A percentile compares a stretch with the other conserved stretches of the same genome.
phyloP scores from a whole-genome alignment of 2,888 invertebrate species.

The Trisateles emortualis region DNA sequence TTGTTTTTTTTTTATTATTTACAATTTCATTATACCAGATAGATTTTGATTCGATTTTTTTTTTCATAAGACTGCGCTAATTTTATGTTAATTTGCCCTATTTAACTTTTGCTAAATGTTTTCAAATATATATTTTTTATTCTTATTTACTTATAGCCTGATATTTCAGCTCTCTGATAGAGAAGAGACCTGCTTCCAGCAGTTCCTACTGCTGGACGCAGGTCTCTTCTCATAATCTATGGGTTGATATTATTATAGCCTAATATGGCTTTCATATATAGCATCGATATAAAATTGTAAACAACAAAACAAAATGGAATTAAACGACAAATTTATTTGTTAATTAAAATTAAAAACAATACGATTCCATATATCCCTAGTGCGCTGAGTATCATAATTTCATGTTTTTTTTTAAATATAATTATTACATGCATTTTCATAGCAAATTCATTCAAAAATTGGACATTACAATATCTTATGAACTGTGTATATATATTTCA shows the following conservation, averaged over 20 bases:
- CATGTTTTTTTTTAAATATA: slow-evolving; percentile 42
- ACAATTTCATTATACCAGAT: no score
- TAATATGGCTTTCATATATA: no score
- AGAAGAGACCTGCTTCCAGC: no score
- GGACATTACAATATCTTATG: slow-evolving; percentile 24
- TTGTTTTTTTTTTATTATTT: slow-evolving; percentile 22
- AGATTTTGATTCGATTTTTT: slow-evolving; percentile 31
- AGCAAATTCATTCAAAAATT: slow-evolving; percentile 26
- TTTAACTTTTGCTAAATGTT: no score
- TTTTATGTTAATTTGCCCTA: no score
- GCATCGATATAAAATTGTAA: slow-evolving; percentile 35
- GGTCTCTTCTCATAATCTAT: no score
- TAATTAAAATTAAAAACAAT: slow-evolving; percentile 38
- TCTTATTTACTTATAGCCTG: no score
- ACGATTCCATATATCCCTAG: slow-evolving; percentile 54
- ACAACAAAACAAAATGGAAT: slow-evolving; percentile 18
- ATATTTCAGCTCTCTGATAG: no score
- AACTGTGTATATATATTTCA: slow-evolving; percentile 12
- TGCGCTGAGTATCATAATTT: slow-evolving; percentile 59
- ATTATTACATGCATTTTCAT: slow-evolving; percentile 38
- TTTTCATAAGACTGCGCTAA: no score
- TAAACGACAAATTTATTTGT: slow-evolving; percentile 16
- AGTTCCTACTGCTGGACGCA: no score
- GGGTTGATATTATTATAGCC: no score
- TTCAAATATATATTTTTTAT: no score